These are phyloP conservation scores for Sinohyriopsis cumingii DNA, from an alignment of 2,888 invertebrate genomes.

Conservation along the genomic window DNA sequence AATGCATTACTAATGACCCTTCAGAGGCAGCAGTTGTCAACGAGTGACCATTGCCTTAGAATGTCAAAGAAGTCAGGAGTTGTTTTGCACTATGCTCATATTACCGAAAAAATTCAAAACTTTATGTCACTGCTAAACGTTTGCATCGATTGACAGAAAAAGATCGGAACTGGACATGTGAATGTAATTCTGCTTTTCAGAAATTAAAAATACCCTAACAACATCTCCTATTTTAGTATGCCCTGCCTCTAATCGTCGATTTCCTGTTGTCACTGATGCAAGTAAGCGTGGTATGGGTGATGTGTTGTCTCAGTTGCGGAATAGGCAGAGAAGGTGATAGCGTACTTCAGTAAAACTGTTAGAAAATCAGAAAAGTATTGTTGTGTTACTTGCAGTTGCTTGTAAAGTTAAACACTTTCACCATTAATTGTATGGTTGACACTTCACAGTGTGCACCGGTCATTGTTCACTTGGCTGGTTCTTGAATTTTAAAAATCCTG, in stretches of 20 bases:
- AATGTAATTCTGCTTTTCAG: slow-evolving; percentile 10
- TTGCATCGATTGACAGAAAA: slow-evolving; percentile 7
- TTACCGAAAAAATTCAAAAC: neutral
- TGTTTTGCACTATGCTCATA: slow-evolving; percentile 5
- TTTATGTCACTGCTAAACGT: slow-evolving; percentile 9
- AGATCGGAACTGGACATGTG: neutral
- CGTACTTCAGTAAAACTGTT: slow-evolving; percentile 13
- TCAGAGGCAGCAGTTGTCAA: slow-evolving; percentile 7
- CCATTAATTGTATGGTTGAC: slow-evolving; percentile 5
- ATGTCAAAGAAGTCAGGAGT: slow-evolving; percentile 12
- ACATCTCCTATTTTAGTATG: slow-evolving; percentile 9
- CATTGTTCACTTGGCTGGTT: slow-evolving; percentile 10
- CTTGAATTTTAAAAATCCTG: slow-evolving; percentile 9
- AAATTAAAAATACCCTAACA: slow-evolving; percentile 8
- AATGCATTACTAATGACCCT: slow-evolving; percentile 12
- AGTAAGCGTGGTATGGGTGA: slow-evolving; percentile 6
- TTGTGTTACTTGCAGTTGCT: slow-evolving; percentile 11
- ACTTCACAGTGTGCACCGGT: slow-evolving; percentile 7
- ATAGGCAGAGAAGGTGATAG: slow-evolving; percentile 10
- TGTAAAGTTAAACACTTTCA: slow-evolving; percentile 8
- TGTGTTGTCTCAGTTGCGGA: slow-evolving; percentile 12
- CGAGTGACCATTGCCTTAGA: slow-evolving; percentile 12
- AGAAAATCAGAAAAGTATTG: slow-evolving; percentile 7
- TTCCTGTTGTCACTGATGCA: slow-evolving; percentile 12
- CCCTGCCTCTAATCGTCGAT: neutral